phyloP scores from a whole-genome alignment of 30 jellyfish, hydroid and myxozoan species.

The Sanderia malayensis region DNA sequence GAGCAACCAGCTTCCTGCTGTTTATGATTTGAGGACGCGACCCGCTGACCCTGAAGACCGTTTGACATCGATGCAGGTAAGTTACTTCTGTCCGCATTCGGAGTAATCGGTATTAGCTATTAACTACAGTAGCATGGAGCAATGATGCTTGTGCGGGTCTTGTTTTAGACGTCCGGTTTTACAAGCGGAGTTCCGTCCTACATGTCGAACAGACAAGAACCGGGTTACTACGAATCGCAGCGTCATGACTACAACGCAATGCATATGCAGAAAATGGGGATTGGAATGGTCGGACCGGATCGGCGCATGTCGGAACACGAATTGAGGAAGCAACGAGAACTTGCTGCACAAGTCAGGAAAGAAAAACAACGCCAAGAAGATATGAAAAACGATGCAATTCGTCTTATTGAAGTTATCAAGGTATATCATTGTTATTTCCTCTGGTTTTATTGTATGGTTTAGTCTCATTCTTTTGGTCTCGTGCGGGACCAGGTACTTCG shows the following conservation, averaged over 20 bases:
- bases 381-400: slow-evolving; percentile 28
- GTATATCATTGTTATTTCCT: no score
- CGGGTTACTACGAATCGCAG: background rate
- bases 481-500: no score
- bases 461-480: no score
- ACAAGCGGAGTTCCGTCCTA: background rate
- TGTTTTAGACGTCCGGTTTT: background rate
- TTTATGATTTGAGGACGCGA: background rate
- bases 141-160: background rate
- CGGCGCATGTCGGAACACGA: slow-evolving; percentile 41
- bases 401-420: slow-evolving; percentile 15
- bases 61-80: no score
- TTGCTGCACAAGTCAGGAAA: slow-evolving; percentile 26
- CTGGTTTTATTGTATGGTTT: no score
- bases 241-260: background rate
- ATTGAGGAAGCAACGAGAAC: slow-evolving; percentile 38
- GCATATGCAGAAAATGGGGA: background rate
- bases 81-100: no score
- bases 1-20: background rate
- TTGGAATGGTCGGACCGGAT: background rate
- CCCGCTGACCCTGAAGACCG: no score
- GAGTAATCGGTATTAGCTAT: no score
- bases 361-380: slow-evolving; percentile 32
- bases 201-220: background rate
- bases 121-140: no score